These are phyloP conservation scores for Indicator indicator DNA, from an alignment of 2,113 vertebrate genomes.

Conservation along the genomic window DNA sequence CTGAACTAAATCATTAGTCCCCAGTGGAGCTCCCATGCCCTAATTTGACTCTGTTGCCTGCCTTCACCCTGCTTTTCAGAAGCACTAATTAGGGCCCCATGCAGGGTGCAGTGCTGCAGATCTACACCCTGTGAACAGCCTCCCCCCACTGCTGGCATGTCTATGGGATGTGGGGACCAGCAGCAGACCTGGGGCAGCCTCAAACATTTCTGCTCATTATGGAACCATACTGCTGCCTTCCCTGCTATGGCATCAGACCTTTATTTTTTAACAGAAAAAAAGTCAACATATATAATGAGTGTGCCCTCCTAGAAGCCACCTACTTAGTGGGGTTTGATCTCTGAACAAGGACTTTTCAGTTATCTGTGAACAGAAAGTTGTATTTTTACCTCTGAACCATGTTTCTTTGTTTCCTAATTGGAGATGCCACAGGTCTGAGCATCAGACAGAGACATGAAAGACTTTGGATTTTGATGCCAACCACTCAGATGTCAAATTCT, in stretches of 20 bases:
- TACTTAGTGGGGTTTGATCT: background rate
- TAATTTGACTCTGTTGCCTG: background rate
- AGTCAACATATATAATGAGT: background rate
- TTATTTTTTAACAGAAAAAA: background rate
- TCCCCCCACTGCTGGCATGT: rapidly evolving
- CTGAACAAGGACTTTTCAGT: background rate
- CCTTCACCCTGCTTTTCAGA: background rate
- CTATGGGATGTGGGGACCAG: rapidly evolving
- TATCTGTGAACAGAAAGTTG: background rate
- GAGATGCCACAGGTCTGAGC: background rate
- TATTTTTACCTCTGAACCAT: background rate
- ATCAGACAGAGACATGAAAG: conserved; percentile 13
- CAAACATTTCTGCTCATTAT: background rate
- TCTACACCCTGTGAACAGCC: background rate
- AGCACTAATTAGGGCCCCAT: background rate
- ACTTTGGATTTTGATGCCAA: background rate
- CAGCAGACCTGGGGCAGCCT: background rate
- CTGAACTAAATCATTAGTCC: background rate
- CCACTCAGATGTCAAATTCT: background rate
- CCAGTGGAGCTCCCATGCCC: background rate
- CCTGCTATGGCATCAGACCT: rapidly evolving
- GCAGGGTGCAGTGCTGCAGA: background rate
- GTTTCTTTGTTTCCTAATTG: conserved; percentile 27
- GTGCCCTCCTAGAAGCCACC: background rate
- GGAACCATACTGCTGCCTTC: rapidly evolving